phyloP scores from a whole-genome alignment of 2,113 vertebrate genomes.

The human region GRCh38 chr2:221121001-221121500 shows the following conservation, averaged over 20 bases:
- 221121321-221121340: neutral
- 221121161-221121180: neutral
- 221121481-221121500: neutral
- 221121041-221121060: neutral
- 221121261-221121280: neutral
- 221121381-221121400: neutral
- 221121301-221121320: neutral
- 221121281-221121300: neutral
- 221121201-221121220: neutral
- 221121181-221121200: neutral
- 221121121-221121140: neutral
- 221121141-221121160: neutral
- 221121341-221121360: neutral
- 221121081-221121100: neutral
- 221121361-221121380: neutral
- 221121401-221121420: neutral
- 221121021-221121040: neutral
- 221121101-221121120: neutral
- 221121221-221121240: neutral
- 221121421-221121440: fast-evolving
- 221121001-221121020: neutral
- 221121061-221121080: neutral
- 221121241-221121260: neutral
- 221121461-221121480: neutral
- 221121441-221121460: neutral